Evolutionary conservation across 1,140 invertebrate genomes (phyloP).

Genomic region (Coptotermes formosanus): DNA sequence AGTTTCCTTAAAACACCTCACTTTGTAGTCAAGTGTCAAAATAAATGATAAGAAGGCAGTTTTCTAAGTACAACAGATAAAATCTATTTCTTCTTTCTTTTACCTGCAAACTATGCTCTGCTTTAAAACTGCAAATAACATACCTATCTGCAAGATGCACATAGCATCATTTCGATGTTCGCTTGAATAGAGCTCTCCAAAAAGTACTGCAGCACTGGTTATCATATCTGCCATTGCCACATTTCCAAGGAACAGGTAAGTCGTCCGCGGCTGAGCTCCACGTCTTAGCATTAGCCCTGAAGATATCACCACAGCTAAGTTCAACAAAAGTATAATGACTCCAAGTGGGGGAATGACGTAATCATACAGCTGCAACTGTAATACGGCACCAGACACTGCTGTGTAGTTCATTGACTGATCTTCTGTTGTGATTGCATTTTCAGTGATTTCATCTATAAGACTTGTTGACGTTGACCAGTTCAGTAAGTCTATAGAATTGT

Average conservation of each 20-base stretch:
- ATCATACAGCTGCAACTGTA: slow-evolving; percentile 24
- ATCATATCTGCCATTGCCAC: slow-evolving; percentile 57
- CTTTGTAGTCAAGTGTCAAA: background rate
- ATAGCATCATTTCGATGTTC: slow-evolving; percentile 40
- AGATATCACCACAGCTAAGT: slow-evolving; percentile 56
- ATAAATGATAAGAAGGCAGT: background rate
- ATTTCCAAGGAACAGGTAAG: slow-evolving; percentile 58
- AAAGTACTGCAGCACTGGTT: slow-evolving; percentile 53
- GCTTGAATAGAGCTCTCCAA: slow-evolving; percentile 50
- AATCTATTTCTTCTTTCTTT: background rate
- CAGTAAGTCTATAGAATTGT: background rate
- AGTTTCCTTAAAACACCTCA: no score
- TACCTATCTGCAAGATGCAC: slow-evolving; percentile 45
- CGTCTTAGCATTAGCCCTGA: slow-evolving; percentile 56
- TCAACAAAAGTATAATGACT: slow-evolving; percentile 52
- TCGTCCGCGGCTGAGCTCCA: slow-evolving; percentile 54
- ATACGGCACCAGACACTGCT: background rate
- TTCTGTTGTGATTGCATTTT: background rate
- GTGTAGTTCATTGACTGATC: background rate
- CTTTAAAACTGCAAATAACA: background rate
- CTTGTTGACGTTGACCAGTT: background rate
- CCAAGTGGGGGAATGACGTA: slow-evolving; percentile 39
- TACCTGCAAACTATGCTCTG: background rate
- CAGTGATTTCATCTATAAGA: background rate
- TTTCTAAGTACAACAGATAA: background rate